Conservation (phyloP, 2,888 invertebrate species). For the Trilocha varians region DNA sequence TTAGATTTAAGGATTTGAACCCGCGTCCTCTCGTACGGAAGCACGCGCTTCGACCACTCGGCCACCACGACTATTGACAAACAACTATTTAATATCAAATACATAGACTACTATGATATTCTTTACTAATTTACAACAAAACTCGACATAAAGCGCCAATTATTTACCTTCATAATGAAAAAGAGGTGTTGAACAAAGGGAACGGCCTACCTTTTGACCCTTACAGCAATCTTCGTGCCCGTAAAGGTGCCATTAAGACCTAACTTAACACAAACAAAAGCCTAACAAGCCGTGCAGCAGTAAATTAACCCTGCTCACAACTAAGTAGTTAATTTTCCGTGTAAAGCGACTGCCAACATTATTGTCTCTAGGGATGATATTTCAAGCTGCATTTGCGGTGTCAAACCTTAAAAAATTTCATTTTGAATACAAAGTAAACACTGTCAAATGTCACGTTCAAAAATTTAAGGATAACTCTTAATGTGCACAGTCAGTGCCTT, state of each 20-base stretch:
- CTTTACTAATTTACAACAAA: no score
- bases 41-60: no score
- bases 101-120: no score
- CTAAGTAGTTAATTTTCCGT: constrained; percentile 26
- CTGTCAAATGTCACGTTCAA: no score
- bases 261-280: constrained; percentile 21
- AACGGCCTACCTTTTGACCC: not conserved
- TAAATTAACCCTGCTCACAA: constrained; percentile 18
- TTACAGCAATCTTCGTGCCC: constrained; percentile 4
- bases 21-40: no score
- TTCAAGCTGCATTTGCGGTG: constrained; percentile 14
- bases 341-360: constrained; percentile 21
- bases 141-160: not conserved
- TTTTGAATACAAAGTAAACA: no score
- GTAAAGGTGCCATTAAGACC: constrained; percentile 14
- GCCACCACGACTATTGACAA: no score
- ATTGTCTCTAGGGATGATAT: constrained; percentile 25
- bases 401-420: no score
- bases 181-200: not conserved
- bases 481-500: no score
- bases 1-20: no score
- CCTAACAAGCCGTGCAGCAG: constrained; percentile 9
- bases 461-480: no score
- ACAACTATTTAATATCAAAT: no score
- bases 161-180: not conserved